Evolutionary conservation across 1,140 invertebrate species (phyloP).

Genomic region (Phortica variegata): DNA sequence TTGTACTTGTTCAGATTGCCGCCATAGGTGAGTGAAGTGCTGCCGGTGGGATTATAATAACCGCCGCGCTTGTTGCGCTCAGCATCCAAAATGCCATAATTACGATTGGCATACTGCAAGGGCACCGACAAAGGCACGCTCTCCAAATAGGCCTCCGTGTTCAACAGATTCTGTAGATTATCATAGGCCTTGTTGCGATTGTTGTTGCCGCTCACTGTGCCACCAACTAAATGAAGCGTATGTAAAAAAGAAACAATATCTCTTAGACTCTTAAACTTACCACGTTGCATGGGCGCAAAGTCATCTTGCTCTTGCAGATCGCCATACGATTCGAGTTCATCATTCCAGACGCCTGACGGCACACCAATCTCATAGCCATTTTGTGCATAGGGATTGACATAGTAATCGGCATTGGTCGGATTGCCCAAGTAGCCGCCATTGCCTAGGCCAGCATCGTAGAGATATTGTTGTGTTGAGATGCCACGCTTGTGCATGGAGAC

Average conservation of each 20-base stretch:
- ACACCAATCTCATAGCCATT: slow-evolving; percentile 23
- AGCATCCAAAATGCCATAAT: slow-evolving; percentile 37
- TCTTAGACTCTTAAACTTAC: slow-evolving; percentile 12
- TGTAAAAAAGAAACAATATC: neutral
- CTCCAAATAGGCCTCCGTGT: slow-evolving; percentile 48
- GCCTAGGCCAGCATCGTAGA: slow-evolving; percentile 13
- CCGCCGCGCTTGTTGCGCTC: slow-evolving; percentile 48
- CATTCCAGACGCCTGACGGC: slow-evolving; percentile 32
- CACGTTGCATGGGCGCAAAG: slow-evolving; percentile 36
- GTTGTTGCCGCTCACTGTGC: slow-evolving; percentile 20
- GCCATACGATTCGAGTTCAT: slow-evolving; percentile 36
- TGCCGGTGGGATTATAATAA: slow-evolving; percentile 28
- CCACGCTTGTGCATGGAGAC: slow-evolving; percentile 46
- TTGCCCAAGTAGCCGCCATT: neutral
- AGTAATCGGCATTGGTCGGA: slow-evolving; percentile 5
- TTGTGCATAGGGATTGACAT: slow-evolving; percentile 16
- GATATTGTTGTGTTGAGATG: slow-evolving; percentile 40
- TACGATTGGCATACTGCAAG: slow-evolving; percentile 43
- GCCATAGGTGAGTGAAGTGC: slow-evolving; percentile 21
- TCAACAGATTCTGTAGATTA: slow-evolving; percentile 48
- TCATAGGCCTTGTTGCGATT: slow-evolving; percentile 49
- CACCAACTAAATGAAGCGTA: neutral
- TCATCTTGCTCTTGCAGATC: slow-evolving; percentile 50
- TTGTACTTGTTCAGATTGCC: slow-evolving; percentile 43
- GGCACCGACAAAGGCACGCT: slow-evolving; percentile 42